Conservation (phyloP, 2,113 vertebrate species). For the Sitta europaea region DNA sequence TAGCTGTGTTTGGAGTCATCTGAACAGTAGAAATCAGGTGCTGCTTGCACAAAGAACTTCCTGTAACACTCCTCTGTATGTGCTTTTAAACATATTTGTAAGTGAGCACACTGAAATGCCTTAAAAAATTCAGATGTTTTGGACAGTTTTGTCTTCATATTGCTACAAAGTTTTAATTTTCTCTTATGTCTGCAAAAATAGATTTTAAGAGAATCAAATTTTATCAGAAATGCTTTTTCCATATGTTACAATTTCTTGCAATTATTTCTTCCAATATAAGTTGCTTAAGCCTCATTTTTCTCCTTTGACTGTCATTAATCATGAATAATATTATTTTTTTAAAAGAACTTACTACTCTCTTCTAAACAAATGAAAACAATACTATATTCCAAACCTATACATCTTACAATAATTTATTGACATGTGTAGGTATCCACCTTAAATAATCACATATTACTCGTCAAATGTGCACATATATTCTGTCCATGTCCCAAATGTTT, state of each 20-base stretch:
- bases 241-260: background rate
- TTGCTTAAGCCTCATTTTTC: background rate
- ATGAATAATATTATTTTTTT: background rate
- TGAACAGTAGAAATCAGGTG: background rate
- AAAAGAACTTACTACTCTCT: background rate
- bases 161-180: background rate
- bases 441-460: background rate
- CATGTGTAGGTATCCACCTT: accelerated
- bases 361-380: background rate
- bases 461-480: background rate
- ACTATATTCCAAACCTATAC: background rate
- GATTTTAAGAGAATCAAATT: background rate
- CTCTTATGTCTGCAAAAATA: background rate
- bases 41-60: background rate
- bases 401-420: background rate
- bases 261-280: too few relatives aligned
- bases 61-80: background rate
- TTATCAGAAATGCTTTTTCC: background rate
- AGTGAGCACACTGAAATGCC: background rate
- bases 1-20: background rate
- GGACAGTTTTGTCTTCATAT: background rate
- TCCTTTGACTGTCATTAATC: background rate
- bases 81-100: background rate
- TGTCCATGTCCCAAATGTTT: background rate
- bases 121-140: background rate